A percentile compares a stretch with the other conserved stretches of the same genome.
phyloP scores from a whole-genome alignment of 2,113 vertebrate species.

The Petroica traversi region DNA sequence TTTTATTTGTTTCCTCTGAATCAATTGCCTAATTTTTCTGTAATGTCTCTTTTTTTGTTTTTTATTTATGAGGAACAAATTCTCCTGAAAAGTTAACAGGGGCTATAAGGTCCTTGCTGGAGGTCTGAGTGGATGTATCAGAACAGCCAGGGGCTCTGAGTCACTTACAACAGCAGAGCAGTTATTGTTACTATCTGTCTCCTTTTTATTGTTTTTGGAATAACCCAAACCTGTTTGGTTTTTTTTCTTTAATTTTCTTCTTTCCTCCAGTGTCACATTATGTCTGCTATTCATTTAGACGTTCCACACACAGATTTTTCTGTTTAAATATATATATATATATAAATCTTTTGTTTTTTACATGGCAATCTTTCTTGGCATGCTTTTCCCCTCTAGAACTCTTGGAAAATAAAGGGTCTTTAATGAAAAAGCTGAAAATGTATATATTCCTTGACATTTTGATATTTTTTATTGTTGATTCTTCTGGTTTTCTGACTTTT shows the following conservation, averaged over 20 bases:
- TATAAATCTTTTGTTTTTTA: not conserved
- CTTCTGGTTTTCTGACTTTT: not conserved
- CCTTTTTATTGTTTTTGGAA: not conserved
- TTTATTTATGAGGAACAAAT: not conserved
- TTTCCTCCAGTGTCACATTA: not conserved
- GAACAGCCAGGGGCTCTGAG: not conserved
- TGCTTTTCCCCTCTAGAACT: not conserved
- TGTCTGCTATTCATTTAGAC: not conserved
- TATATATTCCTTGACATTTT: not conserved
- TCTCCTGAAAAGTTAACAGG: not conserved
- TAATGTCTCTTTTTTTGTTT: not conserved
- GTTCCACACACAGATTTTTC: not conserved
- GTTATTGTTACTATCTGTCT: not conserved
- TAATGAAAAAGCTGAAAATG: not conserved
- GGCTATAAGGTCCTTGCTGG: not conserved
- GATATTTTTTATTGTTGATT: not conserved
- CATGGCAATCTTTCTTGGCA: not conserved
- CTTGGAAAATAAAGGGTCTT: not conserved
- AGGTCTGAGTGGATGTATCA: not conserved
- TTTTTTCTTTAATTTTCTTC: not conserved
- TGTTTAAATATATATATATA: not conserved
- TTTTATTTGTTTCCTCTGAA: not conserved
- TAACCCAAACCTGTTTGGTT: not conserved
- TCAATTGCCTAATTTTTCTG: not conserved
- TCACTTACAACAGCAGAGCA: not conserved